Percentiles rank a stretch among this genome's conserved stretches.
Conservation (phyloP, 2,113 vertebrate species). For the Mobula hypostoma region DNA sequence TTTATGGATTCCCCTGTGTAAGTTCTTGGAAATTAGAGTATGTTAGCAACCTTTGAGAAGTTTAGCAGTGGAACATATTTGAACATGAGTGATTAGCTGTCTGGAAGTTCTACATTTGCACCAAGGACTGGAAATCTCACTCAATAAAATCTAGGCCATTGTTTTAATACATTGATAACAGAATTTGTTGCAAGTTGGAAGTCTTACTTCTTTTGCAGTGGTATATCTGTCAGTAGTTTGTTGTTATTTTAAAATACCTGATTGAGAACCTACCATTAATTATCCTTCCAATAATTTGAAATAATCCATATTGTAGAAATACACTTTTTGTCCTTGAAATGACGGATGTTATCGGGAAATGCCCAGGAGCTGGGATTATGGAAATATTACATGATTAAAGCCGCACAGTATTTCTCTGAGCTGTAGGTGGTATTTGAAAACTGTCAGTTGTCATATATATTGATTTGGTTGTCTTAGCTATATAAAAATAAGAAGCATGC, state of each 20-base stretch:
- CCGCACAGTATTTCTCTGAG: neutral
- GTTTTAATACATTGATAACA: neutral
- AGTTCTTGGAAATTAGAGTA: no score
- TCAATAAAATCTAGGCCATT: no score
- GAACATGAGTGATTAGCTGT: no score
- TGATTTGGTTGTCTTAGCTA: neutral
- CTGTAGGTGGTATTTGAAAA: slow-evolving; percentile 15
- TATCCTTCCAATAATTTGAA: slow-evolving; percentile 3
- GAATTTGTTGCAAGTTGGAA: neutral
- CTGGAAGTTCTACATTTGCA: no score
- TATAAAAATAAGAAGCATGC: neutral
- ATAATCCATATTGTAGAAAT: slow-evolving; percentile 1
- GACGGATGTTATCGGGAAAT: slow-evolving; percentile 12
- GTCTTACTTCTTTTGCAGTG: neutral
- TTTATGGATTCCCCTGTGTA: no score
- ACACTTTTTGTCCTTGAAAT: slow-evolving; percentile 20
- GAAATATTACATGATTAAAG: slow-evolving; percentile 29
- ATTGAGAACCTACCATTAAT: neutral
- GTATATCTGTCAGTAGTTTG: neutral
- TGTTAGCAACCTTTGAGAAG: no score
- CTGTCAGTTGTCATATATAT: slow-evolving; percentile 21
- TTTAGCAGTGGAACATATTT: no score
- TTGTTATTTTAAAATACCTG: neutral
- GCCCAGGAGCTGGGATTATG: slow-evolving; percentile 24
- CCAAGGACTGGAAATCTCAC: no score